Percentiles rank a stretch among this genome's conserved stretches.
phyloP scores from a whole-genome alignment of 2,888 invertebrate genomes.

The Hypolimnas misippus region DNA sequence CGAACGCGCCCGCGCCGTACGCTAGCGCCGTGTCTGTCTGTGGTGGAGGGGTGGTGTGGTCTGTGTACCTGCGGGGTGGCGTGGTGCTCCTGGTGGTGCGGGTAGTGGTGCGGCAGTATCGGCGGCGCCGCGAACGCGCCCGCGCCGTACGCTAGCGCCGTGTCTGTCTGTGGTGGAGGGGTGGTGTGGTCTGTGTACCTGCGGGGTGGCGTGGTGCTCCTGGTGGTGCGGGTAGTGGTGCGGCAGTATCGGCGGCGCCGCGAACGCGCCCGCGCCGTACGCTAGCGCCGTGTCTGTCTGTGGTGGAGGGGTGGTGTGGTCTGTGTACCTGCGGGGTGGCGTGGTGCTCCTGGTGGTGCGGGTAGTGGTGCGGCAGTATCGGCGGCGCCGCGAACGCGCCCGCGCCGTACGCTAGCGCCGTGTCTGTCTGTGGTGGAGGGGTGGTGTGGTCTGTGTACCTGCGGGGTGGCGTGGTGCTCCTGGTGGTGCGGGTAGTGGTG shows the following conservation, averaged over 20 bases:
- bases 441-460: slow-evolving; percentile 56
- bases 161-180: too few species aligned
- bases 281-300: slow-evolving; percentile 56
- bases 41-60: too few species aligned
- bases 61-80: slow-evolving; percentile 6
- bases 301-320: too few species aligned
- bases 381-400: slow-evolving; percentile 54
- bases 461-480: too few species aligned
- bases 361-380: slow-evolving; percentile 55
- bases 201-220: too few species aligned
- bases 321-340: slow-evolving; percentile 52
- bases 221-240: slow-evolving; percentile 45
- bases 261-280: slow-evolving; percentile 54
- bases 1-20: too few species aligned
- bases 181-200: slow-evolving; percentile 7
- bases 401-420: slow-evolving; percentile 51
- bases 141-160: too few species aligned
- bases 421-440: too few species aligned
- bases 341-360: too few species aligned
- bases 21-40: slow-evolving; percentile 38
- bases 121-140: slow-evolving; percentile 49
- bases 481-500: slow-evolving; percentile 48
- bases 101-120: slow-evolving; percentile 55
- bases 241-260: slow-evolving; percentile 51
- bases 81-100: too few species aligned